phyloP scores from a whole-genome alignment of 2,113 vertebrate species.

The Mungos mungo region DNA sequence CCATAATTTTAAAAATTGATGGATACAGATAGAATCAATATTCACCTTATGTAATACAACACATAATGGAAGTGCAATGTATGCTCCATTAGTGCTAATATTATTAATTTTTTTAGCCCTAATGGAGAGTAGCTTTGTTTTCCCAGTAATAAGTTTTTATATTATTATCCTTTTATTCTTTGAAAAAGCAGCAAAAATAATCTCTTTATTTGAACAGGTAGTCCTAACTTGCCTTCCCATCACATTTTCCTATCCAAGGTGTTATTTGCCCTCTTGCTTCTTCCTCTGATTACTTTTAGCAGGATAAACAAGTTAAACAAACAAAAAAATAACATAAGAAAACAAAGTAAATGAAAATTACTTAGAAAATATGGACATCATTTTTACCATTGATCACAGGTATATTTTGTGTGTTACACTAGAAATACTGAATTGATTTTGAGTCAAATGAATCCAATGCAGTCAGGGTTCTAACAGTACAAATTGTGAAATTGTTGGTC shows the following conservation, averaged over 20 bases:
- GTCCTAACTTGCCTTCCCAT: neutral
- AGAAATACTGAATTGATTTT: neutral
- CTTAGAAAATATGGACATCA: neutral
- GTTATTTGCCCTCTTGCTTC: neutral
- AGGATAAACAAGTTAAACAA: neutral
- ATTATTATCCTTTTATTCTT: neutral
- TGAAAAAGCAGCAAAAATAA: neutral
- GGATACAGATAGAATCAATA: neutral
- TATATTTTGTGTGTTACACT: neutral
- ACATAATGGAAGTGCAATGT: neutral
- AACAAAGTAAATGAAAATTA: neutral
- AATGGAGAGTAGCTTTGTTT: neutral
- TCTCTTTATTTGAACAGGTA: neutral
- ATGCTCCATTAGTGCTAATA: neutral
- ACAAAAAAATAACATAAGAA: neutral
- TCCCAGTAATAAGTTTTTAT: neutral
- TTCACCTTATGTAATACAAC: neutral
- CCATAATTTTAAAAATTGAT: neutral
- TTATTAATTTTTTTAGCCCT: neutral
- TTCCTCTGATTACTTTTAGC: neutral
- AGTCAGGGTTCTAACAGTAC: neutral
- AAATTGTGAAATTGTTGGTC: neutral
- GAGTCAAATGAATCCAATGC: neutral
- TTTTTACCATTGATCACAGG: neutral
- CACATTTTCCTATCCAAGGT: neutral